Evolutionary conservation across 2,113 vertebrate species (phyloP), one percentile per base, ranked within the genome.

Genomic region (Dasyurus viverrinus): DNA sequence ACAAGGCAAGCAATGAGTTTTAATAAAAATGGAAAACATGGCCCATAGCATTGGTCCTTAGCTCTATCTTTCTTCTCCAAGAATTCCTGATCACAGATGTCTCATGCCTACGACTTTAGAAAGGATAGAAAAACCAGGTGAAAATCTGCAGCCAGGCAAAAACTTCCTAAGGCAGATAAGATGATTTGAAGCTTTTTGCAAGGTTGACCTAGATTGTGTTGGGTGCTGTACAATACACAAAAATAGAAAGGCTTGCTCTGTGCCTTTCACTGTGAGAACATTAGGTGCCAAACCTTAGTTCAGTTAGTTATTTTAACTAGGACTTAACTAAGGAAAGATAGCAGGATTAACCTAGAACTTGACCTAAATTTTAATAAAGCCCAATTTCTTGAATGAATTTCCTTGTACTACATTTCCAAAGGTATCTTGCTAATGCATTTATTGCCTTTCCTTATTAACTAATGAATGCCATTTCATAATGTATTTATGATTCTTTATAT

Each of bases 301-400:
- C 30, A 12, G 54, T 76, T 47, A 52, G 47, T 89, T 26, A 55
- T 30, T 90, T 52, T 24, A 55, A 89, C 16, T 89, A 42, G n/a
- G n/a, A 84, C 16, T 42, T 89, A 50, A 53, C 22, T 55, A 84
- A 46, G 4, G n/a, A 90, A 57, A 52, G 92, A 90, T 48, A 89
- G 68, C 30, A 50, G 92, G 36, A 42, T 91, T 95, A 10, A 92
- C 27, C 92, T 91, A 22, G 92, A 42, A 54, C 53, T 93, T 91
- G 52, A n/a, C 84, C 89, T 96, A n/a, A 26, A 9, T 91, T 94
- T 95, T 93, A 95, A 93, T 89, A 54, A 93, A 93, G 52, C 46
- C 96, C 96, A 52, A 22, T 68, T 94, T 95, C 93, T 94, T 97
- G 54, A 90, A 96, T 7, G 91, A 92, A 92, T 97, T 96, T 68